Conservation (phyloP, 1,140 invertebrate genomes). For the Protaetia brevitarsis region DNA sequence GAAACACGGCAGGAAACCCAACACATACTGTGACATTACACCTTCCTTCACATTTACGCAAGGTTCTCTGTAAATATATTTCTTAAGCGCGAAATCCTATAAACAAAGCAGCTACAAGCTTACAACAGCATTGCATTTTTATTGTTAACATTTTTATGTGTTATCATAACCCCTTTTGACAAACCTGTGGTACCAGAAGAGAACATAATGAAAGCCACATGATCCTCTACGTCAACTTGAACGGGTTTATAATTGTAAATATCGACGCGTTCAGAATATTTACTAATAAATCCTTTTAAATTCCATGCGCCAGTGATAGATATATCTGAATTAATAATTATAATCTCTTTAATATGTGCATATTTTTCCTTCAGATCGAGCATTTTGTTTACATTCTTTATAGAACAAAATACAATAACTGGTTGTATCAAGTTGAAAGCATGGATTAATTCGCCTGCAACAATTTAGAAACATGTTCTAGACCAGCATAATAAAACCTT, state of each 20-base stretch:
- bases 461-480: not conserved
- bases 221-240: conserved; percentile 27
- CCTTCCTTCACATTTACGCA: too few species aligned
- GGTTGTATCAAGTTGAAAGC: conserved; percentile 52
- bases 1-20: conserved; percentile 6
- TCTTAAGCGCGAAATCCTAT: too few species aligned
- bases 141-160: conserved; percentile 49
- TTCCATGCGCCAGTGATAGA: not conserved
- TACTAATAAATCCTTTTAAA: conserved; percentile 6
- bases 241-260: conserved; percentile 25
- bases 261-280: not conserved
- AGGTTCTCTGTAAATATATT: not conserved
- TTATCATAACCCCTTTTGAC: conserved; percentile 77
- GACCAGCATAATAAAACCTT: not conserved
- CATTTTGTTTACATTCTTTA: conserved; percentile 31
- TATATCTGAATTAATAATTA: conserved; percentile 27
- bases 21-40: not conserved
- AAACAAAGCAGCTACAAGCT: too few species aligned
- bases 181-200: conserved; percentile 69
- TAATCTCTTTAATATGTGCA: conserved; percentile 30
- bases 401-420: conserved; percentile 50
- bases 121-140: not conserved
- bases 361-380: conserved; percentile 28
- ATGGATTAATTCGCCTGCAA: conserved; percentile 51
- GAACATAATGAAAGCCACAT: conserved; percentile 49